phyloP scores from a whole-genome alignment of 2,888 invertebrate genomes.

The Ctena decussata region DNA sequence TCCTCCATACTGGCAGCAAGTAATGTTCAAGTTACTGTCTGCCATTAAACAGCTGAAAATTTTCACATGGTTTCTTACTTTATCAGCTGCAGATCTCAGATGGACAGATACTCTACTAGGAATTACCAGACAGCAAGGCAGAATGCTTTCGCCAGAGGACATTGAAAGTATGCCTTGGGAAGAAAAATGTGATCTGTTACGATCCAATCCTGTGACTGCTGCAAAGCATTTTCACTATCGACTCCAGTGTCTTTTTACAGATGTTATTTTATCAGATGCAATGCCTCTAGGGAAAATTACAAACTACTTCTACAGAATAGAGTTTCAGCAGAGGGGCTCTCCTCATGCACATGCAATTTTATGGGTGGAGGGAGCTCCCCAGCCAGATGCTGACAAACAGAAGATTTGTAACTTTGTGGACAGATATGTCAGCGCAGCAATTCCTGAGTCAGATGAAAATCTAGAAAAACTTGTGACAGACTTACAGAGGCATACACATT shows the following conservation, averaged over 20 bases:
- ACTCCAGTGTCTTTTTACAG: slow-evolving; percentile 51
- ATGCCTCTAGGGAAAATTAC: slow-evolving; percentile 35
- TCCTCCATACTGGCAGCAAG: slow-evolving; percentile 25
- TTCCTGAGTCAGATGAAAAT: not conserved
- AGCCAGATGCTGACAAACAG: slow-evolving; percentile 1
- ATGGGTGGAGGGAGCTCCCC: slow-evolving; percentile 34
- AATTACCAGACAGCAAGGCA: slow-evolving; percentile 57
- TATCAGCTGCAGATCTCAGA: slow-evolving; percentile 62
- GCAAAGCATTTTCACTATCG: slow-evolving; percentile 32
- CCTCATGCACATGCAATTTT: slow-evolving; percentile 16
- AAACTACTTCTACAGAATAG: slow-evolving; percentile 21
- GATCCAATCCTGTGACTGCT: slow-evolving; percentile 64
- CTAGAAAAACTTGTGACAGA: slow-evolving; percentile 5
- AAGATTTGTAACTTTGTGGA: slow-evolving; percentile 17
- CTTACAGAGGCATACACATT: slow-evolving; percentile 34
- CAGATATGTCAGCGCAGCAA: not conserved
- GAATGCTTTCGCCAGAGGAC: slow-evolving; percentile 24
- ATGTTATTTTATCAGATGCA: slow-evolving; percentile 42
- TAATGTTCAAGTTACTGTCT: slow-evolving; percentile 13
- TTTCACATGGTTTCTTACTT: slow-evolving; percentile 23
- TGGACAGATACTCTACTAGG: slow-evolving; percentile 67
- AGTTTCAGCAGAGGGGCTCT: slow-evolving; percentile 10
- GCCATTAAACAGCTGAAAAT: slow-evolving; percentile 21
- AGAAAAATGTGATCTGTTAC: slow-evolving; percentile 53
- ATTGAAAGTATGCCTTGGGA: slow-evolving; percentile 58